Conservation (phyloP, 2,888 invertebrate species). For the Diloba caeruleocephala region DNA sequence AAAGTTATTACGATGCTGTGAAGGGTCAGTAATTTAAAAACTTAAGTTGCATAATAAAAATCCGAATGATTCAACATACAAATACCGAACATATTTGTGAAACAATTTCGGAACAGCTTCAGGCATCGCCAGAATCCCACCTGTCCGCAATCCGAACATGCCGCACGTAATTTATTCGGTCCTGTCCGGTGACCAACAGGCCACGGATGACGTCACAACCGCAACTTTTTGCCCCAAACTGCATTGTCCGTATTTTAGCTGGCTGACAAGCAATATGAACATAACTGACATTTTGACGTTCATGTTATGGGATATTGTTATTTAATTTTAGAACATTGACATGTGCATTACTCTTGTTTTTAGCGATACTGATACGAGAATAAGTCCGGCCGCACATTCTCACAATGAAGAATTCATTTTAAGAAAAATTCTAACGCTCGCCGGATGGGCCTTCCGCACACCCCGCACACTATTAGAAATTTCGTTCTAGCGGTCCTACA, state of each 20-base stretch:
- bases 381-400: no score
- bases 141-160: slow-evolving; percentile 78
- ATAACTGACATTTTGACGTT: slow-evolving; percentile 28
- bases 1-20: slow-evolving; percentile 23
- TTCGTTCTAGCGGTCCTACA: no score
- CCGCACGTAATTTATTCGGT: slow-evolving; percentile 70
- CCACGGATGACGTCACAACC: slow-evolving; percentile 64
- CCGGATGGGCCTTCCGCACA: no score
- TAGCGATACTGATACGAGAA: not conserved
- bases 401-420: no score
- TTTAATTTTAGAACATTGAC: slow-evolving; percentile 33
- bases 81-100: slow-evolving; percentile 51
- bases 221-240: slow-evolving; percentile 54
- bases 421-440: no score
- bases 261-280: slow-evolving; percentile 24
- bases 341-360: slow-evolving; percentile 1
- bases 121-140: slow-evolving; percentile 66
- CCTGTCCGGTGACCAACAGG: slow-evolving; percentile 55
- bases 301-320: slow-evolving; percentile 18
- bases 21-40: slow-evolving; percentile 45
- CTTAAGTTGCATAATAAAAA: slow-evolving; percentile 28
- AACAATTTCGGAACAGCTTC: slow-evolving; percentile 64
- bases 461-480: no score
- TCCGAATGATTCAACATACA: slow-evolving; percentile 43
- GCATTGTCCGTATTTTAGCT: slow-evolving; percentile 51